Evolutionary conservation across 2,797 vertebrate genomes (phyloP).

Genomic region (Eulemur albifrons): DNA sequence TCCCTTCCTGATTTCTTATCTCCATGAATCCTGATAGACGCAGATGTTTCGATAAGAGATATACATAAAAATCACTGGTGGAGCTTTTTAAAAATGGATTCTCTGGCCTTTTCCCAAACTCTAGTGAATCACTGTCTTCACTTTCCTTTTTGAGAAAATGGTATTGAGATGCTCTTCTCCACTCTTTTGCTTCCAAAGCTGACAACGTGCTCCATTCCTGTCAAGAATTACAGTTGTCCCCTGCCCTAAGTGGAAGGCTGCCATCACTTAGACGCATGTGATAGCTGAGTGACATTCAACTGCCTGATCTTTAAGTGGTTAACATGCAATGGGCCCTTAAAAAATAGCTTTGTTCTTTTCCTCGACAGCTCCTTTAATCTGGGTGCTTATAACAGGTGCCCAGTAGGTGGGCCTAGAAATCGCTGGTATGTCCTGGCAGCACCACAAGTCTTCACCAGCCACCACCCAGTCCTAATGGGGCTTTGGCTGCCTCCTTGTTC

Average conservation of each 20-base stretch:
- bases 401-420: not conserved
- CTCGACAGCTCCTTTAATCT: not conserved
- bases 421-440: not conserved
- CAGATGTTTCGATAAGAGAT: not conserved
- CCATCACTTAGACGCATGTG: not conserved
- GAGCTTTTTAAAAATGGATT: not conserved
- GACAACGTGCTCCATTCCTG: not conserved
- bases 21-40: not conserved
- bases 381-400: not conserved
- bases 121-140: not conserved
- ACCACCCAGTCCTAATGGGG: not conserved
- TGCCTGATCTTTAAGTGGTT: not conserved
- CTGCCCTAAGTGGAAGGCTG: not conserved
- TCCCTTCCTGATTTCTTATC: not conserved
- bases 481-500: not conserved
- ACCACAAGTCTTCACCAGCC: not conserved
- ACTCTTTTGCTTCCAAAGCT: not conserved
- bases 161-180: not conserved
- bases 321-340: not conserved
- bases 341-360: not conserved
- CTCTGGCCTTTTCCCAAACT: not conserved
- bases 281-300: not conserved
- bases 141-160: not conserved
- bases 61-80: not conserved
- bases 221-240: not conserved